Conservation (phyloP, 2,797 vertebrate species). For the Syncerus caffer region DNA sequence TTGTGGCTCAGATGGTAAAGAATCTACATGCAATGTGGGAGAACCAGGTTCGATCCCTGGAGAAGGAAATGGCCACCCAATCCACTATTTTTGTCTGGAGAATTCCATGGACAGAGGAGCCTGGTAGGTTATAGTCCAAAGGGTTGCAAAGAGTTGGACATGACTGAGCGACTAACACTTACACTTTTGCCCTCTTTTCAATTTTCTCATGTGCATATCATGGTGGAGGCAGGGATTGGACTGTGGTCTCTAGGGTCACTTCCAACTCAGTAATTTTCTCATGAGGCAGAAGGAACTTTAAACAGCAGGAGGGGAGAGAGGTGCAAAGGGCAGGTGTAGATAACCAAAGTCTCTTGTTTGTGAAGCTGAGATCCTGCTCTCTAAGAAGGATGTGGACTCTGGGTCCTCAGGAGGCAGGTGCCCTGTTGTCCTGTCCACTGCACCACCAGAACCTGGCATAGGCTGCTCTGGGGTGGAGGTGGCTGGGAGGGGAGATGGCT, state of each 20-base stretch:
- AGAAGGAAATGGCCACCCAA: background rate
- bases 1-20: background rate
- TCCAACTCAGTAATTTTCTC: background rate
- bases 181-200: background rate
- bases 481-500: background rate
- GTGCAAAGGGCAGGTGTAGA: background rate
- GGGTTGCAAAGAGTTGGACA: background rate
- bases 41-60: background rate
- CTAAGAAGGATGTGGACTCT: accelerated
- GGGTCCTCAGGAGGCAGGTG: background rate
- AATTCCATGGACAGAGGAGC: background rate
- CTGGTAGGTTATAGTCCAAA: background rate
- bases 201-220: background rate
- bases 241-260: background rate
- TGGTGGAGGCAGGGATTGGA: accelerated
- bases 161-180: background rate
- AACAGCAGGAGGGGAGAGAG: too few species aligned
- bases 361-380: background rate
- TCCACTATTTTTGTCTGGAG: background rate
- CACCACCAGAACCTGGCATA: background rate
- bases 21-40: background rate
- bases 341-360: background rate
- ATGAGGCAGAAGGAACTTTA: accelerated
- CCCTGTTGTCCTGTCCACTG: accelerated
- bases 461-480: background rate